These are phyloP conservation scores for Andrena trimmerana DNA, from an alignment of 2,888 invertebrate genomes.

Conservation along the genomic window DNA sequence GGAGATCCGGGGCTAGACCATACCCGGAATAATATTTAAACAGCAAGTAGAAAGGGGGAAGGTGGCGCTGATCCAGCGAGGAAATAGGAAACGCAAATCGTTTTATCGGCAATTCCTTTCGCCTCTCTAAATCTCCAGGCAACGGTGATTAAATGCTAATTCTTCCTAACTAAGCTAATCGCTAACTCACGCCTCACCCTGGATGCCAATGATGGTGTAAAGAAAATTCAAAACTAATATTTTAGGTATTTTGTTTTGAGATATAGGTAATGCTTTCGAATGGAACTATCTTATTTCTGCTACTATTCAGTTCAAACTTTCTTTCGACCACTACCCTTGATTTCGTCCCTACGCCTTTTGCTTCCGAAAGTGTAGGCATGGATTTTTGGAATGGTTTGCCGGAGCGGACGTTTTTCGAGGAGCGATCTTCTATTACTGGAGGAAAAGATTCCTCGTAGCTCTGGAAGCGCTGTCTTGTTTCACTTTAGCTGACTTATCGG, in stretches of 20 bases:
- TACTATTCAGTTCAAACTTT: no score
- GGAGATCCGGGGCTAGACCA: not conserved
- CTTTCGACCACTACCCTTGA: no score
- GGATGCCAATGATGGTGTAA: not conserved
- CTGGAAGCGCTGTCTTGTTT: constrained; percentile 7
- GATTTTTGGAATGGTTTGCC: not conserved
- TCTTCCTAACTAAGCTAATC: constrained; percentile 15
- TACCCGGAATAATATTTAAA: constrained; percentile 73
- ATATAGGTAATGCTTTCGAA: not conserved
- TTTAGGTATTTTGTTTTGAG: not conserved
- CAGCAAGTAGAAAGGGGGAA: constrained; percentile 53
- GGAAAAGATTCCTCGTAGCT: not conserved
- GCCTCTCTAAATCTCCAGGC: constrained; percentile 13
- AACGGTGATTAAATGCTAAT: constrained; percentile 43
- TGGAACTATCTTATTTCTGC: no score
- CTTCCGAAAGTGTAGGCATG: not conserved
- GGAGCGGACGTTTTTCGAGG: not conserved
- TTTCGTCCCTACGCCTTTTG: not conserved
- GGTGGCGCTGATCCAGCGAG: constrained; percentile 26
- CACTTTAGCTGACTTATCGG: constrained; percentile 4
- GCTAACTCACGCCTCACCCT: constrained; percentile 4
- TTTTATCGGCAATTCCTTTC: constrained; percentile 59
- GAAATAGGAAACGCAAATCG: constrained; percentile 71
- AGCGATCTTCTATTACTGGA: no score
- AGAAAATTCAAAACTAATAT: not conserved